Evolutionary conservation across 2,888 invertebrate species (phyloP).

Genomic region (Drosophila fungiperda): DNA sequence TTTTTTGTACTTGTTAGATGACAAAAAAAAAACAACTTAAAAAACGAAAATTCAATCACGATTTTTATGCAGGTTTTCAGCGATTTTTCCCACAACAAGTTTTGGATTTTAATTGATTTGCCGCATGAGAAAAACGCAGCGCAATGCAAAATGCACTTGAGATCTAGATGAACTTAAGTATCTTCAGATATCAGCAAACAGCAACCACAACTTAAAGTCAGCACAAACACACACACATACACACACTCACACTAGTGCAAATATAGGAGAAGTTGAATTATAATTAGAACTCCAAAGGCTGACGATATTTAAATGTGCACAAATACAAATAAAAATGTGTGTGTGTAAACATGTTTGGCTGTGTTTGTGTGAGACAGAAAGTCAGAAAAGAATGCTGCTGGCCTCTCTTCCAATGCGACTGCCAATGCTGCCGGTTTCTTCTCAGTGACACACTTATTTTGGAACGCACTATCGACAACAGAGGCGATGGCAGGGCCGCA

Average conservation of each 20-base stretch:
- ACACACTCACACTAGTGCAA: neutral
- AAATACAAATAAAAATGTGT: conserved; percentile 1
- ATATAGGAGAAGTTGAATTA: conserved; percentile 27
- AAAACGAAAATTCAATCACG: conserved; percentile 66
- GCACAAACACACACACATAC: conserved; percentile 25
- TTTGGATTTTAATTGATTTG: conserved; percentile 74
- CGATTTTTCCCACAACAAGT: conserved; percentile 76
- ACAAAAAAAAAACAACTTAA: conserved; percentile 32
- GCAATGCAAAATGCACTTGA: conserved; percentile 64
- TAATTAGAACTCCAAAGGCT: conserved; percentile 52
- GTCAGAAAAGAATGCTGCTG: conserved; percentile 65
- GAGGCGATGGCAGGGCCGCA: conserved; percentile 47
- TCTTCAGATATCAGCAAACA: conserved; percentile 53
- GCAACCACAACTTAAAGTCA: conserved; percentile 36
- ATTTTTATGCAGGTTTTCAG: conserved; percentile 77
- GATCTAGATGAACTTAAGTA: conserved; percentile 78
- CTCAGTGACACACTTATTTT: conserved; percentile 70
- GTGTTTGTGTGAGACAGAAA: conserved; percentile 53
- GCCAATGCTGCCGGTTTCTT: conserved; percentile 51
- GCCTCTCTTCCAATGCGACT: conserved; percentile 50
- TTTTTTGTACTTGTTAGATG: conserved; percentile 60
- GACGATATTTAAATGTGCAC: conserved; percentile 20
- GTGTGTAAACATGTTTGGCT: conserved; percentile 1
- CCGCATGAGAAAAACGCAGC: conserved; percentile 68
- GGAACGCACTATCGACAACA: conserved; percentile 19